Percentiles rank a stretch among this genome's conserved stretches.
Conservation (phyloP, 2,113 vertebrate genomes). For the Pseudopodoces humilis region DNA sequence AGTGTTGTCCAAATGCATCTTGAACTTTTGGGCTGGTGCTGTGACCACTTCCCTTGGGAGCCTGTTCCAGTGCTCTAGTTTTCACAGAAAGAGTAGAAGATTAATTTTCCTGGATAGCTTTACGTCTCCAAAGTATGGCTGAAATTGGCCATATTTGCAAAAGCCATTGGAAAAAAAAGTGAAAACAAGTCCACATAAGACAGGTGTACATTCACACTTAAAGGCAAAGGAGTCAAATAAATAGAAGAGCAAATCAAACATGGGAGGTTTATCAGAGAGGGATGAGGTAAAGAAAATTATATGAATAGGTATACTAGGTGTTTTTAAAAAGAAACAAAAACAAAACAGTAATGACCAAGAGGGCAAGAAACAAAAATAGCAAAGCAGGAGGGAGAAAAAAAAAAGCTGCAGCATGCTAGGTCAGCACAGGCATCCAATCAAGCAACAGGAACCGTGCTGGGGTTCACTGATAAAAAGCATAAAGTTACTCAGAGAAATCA, state of each 20-base stretch:
- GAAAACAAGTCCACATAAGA: background rate
- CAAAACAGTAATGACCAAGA: background rate
- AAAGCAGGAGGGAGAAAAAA: background rate
- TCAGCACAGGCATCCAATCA: background rate
- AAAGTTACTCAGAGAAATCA: background rate
- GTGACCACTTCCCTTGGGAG: background rate
- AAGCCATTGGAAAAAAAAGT: background rate
- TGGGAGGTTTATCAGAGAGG: background rate
- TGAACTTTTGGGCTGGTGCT: background rate
- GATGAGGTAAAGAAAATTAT: background rate
- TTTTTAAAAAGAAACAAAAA: background rate
- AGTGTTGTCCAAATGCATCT: fast-evolving
- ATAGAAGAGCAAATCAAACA: background rate
- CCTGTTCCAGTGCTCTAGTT: background rate
- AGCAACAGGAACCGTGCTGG: background rate
- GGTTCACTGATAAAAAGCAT: background rate
- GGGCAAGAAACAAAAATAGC: background rate
- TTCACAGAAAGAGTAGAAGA: background rate
- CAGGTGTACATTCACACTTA: fast-evolving
- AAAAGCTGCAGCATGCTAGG: background rate
- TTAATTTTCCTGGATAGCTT: background rate
- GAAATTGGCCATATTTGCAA: background rate
- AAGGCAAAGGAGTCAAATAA: background rate
- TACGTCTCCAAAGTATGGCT: background rate
- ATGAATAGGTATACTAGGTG: background rate